Evolutionary conservation across 2,888 invertebrate genomes (phyloP).

Genomic region (Brenthis ino): DNA sequence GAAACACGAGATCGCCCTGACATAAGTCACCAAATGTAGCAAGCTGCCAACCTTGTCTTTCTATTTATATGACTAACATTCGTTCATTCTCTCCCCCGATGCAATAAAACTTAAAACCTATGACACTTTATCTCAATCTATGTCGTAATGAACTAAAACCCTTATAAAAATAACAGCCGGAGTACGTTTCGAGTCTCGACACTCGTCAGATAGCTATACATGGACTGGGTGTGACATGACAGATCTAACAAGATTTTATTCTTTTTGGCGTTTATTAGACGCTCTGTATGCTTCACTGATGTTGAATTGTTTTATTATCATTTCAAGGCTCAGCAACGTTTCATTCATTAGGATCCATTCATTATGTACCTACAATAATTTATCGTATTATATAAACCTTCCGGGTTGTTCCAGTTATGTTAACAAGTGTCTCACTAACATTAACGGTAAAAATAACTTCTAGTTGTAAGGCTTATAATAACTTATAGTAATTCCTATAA

Average conservation of each 20-base stretch:
- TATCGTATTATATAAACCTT: slow-evolving; percentile 25
- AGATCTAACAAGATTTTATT: slow-evolving; percentile 32
- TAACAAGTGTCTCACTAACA: slow-evolving; percentile 11
- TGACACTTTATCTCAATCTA: slow-evolving; percentile 50
- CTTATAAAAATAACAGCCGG: slow-evolving; percentile 39
- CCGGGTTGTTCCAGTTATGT: slow-evolving; percentile 21
- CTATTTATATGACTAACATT: slow-evolving; percentile 65
- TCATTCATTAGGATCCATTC: slow-evolving; percentile 31
- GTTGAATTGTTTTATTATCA: slow-evolving; percentile 28
- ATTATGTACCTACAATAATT: slow-evolving; percentile 22
- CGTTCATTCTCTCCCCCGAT: slow-evolving; percentile 49
- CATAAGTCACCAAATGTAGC: slow-evolving; percentile 78
- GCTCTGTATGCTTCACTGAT: slow-evolving; percentile 20
- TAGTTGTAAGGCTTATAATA: too few relatives aligned
- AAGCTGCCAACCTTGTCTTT: slow-evolving; percentile 74
- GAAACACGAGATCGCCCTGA: slow-evolving; percentile 71
- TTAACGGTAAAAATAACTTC: slow-evolving; percentile 7
- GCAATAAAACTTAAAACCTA: slow-evolving; percentile 51
- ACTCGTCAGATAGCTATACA: slow-evolving; percentile 45
- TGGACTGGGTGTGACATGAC: slow-evolving; percentile 34
- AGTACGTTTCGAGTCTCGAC: slow-evolving; percentile 39
- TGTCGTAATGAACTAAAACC: slow-evolving; percentile 42
- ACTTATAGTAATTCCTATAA: too few relatives aligned
- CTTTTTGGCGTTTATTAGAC: slow-evolving; percentile 32
- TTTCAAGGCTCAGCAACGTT: slow-evolving; percentile 25